phyloP scores from a whole-genome alignment of 2,113 vertebrate species.

The Spermophilus dauricus region DNA sequence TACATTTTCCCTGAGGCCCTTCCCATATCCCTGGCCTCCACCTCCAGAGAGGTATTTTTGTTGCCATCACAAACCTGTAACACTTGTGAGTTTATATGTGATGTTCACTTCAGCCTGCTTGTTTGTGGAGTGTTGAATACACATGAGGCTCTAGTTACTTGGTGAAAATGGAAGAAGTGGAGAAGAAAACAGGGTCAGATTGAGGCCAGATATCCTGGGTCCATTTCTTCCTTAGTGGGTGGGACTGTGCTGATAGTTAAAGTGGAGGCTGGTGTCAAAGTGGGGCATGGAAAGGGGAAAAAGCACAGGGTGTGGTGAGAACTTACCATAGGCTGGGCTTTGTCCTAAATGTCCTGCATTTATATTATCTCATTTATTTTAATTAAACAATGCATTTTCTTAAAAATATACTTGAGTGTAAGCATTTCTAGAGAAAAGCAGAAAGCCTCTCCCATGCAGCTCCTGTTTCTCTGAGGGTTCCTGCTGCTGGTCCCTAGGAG shows the following conservation, averaged over 20 bases:
- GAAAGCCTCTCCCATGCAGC: background rate
- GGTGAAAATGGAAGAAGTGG: background rate
- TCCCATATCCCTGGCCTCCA: background rate
- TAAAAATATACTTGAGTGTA: background rate
- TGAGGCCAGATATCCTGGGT: background rate
- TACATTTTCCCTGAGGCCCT: background rate
- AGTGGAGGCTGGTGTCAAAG: background rate
- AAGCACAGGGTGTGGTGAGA: background rate
- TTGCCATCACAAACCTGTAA: background rate
- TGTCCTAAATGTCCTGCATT: background rate
- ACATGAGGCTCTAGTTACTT: background rate
- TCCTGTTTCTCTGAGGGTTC: background rate
- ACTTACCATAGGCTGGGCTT: background rate
- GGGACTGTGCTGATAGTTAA: background rate
- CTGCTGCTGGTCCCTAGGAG: background rate
- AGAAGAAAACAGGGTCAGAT: background rate
- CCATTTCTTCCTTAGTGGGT: background rate
- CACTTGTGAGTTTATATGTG: background rate
- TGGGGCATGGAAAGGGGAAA: background rate
- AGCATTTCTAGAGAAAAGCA: constrained; percentile 24
- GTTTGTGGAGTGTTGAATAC: background rate
- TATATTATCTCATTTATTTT: constrained; percentile 19
- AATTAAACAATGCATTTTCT: background rate
- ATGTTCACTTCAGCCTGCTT: background rate
- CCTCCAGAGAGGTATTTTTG: background rate